Evolutionary conservation across 1,140 invertebrate genomes (phyloP).

Genomic region (Babylonia areolata): DNA sequence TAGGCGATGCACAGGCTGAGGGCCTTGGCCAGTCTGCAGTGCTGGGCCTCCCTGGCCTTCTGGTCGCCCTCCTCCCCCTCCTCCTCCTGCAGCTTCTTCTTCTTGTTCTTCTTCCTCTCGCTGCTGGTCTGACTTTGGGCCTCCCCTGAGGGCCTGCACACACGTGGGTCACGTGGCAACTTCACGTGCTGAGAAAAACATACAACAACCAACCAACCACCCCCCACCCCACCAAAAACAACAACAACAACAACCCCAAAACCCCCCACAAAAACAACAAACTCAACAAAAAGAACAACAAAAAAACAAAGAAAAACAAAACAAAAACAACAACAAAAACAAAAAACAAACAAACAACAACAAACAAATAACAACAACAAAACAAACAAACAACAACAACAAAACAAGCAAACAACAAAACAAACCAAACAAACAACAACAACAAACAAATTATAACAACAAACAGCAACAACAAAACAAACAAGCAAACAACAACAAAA

Average conservation of each 20-base stretch:
- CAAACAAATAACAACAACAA: too few species aligned
- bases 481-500: neutral
- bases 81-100: slow-evolving; percentile 29
- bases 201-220: too few species aligned
- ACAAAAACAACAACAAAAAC: too few species aligned
- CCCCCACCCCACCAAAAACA: too few species aligned
- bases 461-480: neutral
- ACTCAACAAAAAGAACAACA: neutral
- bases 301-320: too few species aligned
- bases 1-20: slow-evolving; percentile 82
- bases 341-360: too few species aligned
- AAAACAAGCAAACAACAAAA: neutral
- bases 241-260: neutral
- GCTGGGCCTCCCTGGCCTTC: too few species aligned
- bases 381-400: neutral
- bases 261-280: neutral
- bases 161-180: too few species aligned
- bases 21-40: slow-evolving; percentile 46
- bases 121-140: neutral
- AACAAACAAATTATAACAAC: neutral
- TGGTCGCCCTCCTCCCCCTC: too few species aligned
- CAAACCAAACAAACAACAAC: neutral
- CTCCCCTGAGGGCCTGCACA: too few species aligned
- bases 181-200: too few species aligned
- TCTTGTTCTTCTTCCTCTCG: neutral